Evolutionary conservation across 92 coral and sea anemone genomes (phyloP), one percentile per base, ranked within the genome.

Genomic region (Micromussa lordhowensis): DNA sequence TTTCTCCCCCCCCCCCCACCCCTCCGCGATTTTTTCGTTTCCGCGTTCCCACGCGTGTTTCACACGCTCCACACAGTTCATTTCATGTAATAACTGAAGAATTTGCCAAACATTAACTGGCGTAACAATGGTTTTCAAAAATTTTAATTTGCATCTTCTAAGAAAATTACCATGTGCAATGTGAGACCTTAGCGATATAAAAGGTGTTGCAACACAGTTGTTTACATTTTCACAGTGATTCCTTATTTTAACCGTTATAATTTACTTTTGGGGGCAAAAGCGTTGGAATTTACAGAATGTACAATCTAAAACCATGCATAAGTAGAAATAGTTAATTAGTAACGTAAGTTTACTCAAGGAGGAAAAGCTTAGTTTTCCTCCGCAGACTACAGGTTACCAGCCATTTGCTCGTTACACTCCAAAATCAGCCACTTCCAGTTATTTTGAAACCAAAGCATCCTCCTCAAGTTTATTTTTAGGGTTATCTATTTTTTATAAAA

Each of bases 81-180:
- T 24, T 61, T 61, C 26, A 24, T 61, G 68, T 7, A 22, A 24
- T 0, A 17, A 59, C 64, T 18, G 17, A 58, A 19, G 4, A 40
- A 40, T 40, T 40, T 40, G 48, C 48, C 48, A 4, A 40, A 40
- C 38, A 36, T 5, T 36, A 36, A 36, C 38, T 36, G 48, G 48
- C 48, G 48, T 40, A 40, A 40, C 38, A 71, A 66, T 28, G 78
- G 78, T 73, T 34, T 73, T 73, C 29, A 18, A 32, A 73, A 73
- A 19, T 49, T 72, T 73, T 73, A 18, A 36, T 36, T 73, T 73
- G 78, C 78, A 34, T 73, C 17, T 36, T 73, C 78, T 34, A 73
- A 21, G 78, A 32, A 73, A 73, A 73, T 6, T 73, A 73, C 78
- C 24, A 73, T 73, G 78, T 73, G 78, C 78, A 36, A 36, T 73